Evolutionary conservation across 2,888 invertebrate genomes (phyloP), one percentile per base, ranked within the genome.

Genomic region (Nemotelus pantherinus): DNA sequence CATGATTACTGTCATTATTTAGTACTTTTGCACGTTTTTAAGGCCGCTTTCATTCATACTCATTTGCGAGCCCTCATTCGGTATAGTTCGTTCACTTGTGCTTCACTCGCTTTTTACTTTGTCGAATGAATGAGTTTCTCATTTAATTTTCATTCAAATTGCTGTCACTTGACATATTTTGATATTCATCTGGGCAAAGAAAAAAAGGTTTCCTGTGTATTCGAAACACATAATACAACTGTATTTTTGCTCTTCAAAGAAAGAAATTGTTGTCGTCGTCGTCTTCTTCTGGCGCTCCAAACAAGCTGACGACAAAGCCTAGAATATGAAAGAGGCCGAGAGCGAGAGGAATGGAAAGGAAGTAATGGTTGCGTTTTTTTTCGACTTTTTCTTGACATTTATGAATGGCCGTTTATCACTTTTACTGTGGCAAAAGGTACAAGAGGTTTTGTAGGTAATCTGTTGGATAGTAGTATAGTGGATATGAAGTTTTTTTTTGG

Each of bases 81-180:
- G 25, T 25, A 25, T 25, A 25, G 25, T 25, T 25, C 25, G 25
- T 25, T 25, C 25, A 25, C 25, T 25, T 25, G 25, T 25, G 25
- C 25, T 25, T 25, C 25, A 25, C 25, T 47, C n/a, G 68, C 68
- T 48, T 68, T 58, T 39, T 50, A 68, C 53, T 25, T 68, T 58
- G n/a, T 10, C 47, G 47, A 60, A 72, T 72, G 72, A 72, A 72
- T 72, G 72, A 72, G 58, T 44, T 72, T 41, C 58, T 72, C 60
- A 72, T 72, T 72, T 72, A 72, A 72, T 72, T 72, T 72, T 72
- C 72, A 72, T 72, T 72, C 72, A 72, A 72, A 72, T 72, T 58
- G 58, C 72, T 72, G 72, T 72, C 72, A 44, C 58, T 72, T 57
- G 57, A 72, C 72, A 72, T 72, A 72, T 58, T 72, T 60, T 72